Percentiles rank a stretch among this genome's conserved stretches.
These are phyloP conservation scores for Papilio machaon DNA, from an alignment of 1,140 invertebrate genomes.

Conservation along the genomic window DNA sequence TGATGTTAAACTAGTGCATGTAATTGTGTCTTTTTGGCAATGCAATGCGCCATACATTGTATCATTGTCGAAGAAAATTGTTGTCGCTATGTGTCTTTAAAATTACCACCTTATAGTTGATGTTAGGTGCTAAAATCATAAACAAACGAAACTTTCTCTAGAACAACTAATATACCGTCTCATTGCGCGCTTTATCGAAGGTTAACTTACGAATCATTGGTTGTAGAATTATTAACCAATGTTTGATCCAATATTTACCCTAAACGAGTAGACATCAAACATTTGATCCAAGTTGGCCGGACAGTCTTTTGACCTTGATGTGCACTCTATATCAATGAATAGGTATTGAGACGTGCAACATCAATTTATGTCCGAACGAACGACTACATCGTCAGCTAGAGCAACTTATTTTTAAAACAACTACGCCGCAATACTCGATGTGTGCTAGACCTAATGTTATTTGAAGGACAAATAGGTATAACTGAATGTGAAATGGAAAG, in stretches of 20 bases:
- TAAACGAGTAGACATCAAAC: neutral
- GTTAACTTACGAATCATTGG: neutral
- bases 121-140: neutral
- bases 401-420: conserved; percentile 6
- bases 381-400: neutral
- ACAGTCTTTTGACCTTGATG: conserved; percentile 8
- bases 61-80: neutral
- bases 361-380: neutral
- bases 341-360: neutral
- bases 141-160: too few relatives aligned
- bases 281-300: neutral
- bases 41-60: neutral
- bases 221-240: neutral
- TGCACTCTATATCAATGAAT: conserved; percentile 4
- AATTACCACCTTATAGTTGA: neutral
- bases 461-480: neutral
- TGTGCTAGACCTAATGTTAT: conserved; percentile 7
- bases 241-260: neutral
- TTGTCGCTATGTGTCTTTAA: neutral
- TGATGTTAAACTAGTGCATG: neutral
- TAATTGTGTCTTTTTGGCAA: neutral
- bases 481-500: neutral
- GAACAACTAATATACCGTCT: too few relatives aligned
- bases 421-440: neutral
- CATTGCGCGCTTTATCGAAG: too few relatives aligned